Evolutionary conservation across 2,888 invertebrate species (phyloP).

Genomic region (Villa cingulata): DNA sequence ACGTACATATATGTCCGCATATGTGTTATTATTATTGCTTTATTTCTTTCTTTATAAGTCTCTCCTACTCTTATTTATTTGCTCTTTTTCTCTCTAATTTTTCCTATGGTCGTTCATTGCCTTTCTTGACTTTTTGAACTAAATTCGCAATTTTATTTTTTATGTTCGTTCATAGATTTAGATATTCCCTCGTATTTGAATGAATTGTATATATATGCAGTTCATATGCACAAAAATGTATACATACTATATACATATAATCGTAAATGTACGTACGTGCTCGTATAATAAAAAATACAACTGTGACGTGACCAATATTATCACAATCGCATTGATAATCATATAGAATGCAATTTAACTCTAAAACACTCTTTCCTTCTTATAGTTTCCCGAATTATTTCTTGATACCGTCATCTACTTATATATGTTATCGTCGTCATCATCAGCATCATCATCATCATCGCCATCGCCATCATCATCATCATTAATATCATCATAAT

Average conservation of each 20-base stretch:
- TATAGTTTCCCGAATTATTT: neutral
- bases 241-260: too few species aligned
- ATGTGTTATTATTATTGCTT: too few species aligned
- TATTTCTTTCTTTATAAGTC: too few species aligned
- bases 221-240: too few species aligned
- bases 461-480: too few species aligned
- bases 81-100: too few species aligned
- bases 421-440: neutral
- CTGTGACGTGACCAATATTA: neutral
- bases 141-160: slow-evolving; percentile 11
- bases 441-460: neutral
- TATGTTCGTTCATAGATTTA: too few species aligned
- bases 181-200: too few species aligned
- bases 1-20: too few species aligned
- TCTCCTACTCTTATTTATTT: too few species aligned
- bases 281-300: neutral
- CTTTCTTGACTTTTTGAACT: slow-evolving; percentile 20
- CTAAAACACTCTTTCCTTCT: neutral
- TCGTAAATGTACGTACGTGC: too few species aligned
- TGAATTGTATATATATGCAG: neutral
- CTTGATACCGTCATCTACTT: neutral
- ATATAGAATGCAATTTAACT: neutral
- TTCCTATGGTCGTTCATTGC: slow-evolving; percentile 16
- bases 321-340: neutral
- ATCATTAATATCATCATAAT: too few species aligned